Evolutionary conservation across 64 coral and sea anemone species (phyloP), one percentile per base, ranked within the genome.

Genomic region (Dendrophyllia cribrosa): DNA sequence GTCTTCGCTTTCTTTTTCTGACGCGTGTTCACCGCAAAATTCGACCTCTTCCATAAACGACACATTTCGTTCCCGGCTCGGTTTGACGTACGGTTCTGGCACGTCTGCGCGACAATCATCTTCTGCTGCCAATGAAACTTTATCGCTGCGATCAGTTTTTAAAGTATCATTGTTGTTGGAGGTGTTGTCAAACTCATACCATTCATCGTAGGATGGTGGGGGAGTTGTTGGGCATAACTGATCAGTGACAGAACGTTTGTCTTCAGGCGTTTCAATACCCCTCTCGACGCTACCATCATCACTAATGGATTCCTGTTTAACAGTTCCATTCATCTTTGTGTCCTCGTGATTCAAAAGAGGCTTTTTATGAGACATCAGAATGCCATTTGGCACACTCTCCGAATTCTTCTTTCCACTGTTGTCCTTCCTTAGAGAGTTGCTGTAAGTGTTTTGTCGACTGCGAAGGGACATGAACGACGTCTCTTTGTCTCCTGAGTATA

Each of bases 271-370:
- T 51, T 84, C 80, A 62, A 84, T 84, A 10, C 80, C 61, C 48
- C 61, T 66, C 11, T 84, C 80, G 17, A 84, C 80, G n/a, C 80
- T 84, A 6, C 80, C 80, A 8, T 84, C 80, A 19, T 84, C 80
- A 59, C 80, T 84, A 10, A 84, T 84, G 0, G 80, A 84, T 47
- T 50, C 60, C 11, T 50, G 80, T 9, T 3, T 11, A 46, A 66
- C 80, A 6, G 7, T 51, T 22, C 80, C 80, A 84, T 84, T 84
- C 44, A 68, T 51, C 45, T 84, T 84, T 17, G 19, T 67, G 4
- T 49, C 15, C 17, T 23, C 45, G 65, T 66, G 43, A 67, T 84
- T 68, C 46, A 84, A 51, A 68, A 84, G 80, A 66, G 80, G 80
- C 15, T 65, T 84, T 20, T 25, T 66, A 4, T 84, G 62, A 68